Evolutionary conservation across 1,140 invertebrate species (phyloP).

Genomic region (Formica exsecta): DNA sequence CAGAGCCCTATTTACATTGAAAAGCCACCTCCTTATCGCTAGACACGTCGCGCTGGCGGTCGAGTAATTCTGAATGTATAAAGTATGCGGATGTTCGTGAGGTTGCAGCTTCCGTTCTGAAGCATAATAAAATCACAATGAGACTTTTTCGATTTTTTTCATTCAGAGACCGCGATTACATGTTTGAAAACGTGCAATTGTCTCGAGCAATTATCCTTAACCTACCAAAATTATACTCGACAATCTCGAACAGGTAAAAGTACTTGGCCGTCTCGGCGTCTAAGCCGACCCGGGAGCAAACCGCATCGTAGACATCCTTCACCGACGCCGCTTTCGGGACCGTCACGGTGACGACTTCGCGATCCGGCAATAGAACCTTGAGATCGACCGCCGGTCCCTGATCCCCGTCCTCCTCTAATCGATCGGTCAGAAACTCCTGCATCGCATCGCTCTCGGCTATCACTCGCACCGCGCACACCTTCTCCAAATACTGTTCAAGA

Average conservation of each 20-base stretch:
- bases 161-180: not conserved
- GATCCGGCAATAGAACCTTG: constrained; percentile 93
- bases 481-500: constrained; percentile 98
- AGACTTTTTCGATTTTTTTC: not conserved
- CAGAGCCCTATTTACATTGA: constrained; percentile 89
- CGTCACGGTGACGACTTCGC: constrained; percentile 95
- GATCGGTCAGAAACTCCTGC: constrained; percentile 98
- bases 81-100: constrained; percentile 97
- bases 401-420: constrained; percentile 92
- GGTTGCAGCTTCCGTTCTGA: constrained; percentile 97
- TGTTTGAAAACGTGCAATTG: not conserved
- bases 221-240: constrained; percentile 97
- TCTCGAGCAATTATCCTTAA: not conserved
- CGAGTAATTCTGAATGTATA: constrained; percentile 99
- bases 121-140: constrained; percentile 69
- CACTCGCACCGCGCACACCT: constrained; percentile 98
- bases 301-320: constrained; percentile 95
- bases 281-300: constrained; percentile 95
- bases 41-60: constrained; percentile 99
- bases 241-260: constrained; percentile 99
- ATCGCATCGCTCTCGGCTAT: constrained; percentile 99
- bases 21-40: constrained; percentile 97
- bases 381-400: constrained; percentile 96
- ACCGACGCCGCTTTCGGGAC: constrained; percentile 96
- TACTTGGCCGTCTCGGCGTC: constrained; percentile 93